Base-by-base conservation (phyloP, 2,888 invertebrate species). In the Phymatocera aterrima region DNA sequence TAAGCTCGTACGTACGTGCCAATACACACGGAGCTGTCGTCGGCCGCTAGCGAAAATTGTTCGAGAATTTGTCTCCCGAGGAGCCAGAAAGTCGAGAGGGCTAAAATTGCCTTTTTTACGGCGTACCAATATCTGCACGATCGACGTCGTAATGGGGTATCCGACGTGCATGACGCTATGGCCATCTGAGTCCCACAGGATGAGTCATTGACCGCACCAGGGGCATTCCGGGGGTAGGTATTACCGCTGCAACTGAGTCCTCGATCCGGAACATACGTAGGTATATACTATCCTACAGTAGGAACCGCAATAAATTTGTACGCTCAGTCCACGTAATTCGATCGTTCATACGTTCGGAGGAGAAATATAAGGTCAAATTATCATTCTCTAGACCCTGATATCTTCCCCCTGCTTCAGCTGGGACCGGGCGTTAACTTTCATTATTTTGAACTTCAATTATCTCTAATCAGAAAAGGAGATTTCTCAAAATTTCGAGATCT, bases 161-260 rank as follows among this genome's bases (percentile, higher is more conserved):
- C 85, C 83, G 84, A 61, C 77, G 83, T 81, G 82, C 81, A 83
- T 80, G 79, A 81, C 82, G 81, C 79, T 79, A 82, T 80, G 82
- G 83, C 85, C 88, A 88, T 87, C 88, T 87, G 88, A 88, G 88
- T 86, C 86, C 83, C 80, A 64, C 80, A 21, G 83, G 85, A 88
- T 87, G 88, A 89, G 85, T 88, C 88, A 88, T 88, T 83, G 84
- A 84, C 81, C 85, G 83, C 85, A 83, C 81, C 81, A 85, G 85
- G 86, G 84, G 84, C 83, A 87, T 86, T 87, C 86, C 83, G 83
- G 81, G 48, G 72, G 72, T 64, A 43, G 51, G 72, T 34, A 54
- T 72, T 34, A 54, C 72, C 72, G 81, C 81, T 83, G 84, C 85
- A 86, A 87, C 85, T 86, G 86, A 83, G 84, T 81, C 85, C 82